A percentile compares a stretch with the other conserved stretches of the same genome.
These are phyloP conservation scores for Druon quercuslanigerum DNA, from an alignment of 1,140 invertebrate genomes.

Conservation along the genomic window DNA sequence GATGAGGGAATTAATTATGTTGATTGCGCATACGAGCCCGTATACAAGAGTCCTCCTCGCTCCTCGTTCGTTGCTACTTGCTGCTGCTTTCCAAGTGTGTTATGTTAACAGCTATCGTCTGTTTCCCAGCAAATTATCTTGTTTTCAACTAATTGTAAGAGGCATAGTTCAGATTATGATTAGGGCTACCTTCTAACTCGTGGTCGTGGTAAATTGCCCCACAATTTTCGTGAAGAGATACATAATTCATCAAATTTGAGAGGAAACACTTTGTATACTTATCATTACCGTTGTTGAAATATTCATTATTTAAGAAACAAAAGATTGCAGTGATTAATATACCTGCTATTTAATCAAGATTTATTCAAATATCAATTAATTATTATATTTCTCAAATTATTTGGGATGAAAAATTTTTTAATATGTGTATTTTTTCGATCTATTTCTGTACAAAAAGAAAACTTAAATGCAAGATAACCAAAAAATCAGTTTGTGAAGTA, in stretches of 20 bases:
- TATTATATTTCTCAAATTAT: too few relatives aligned
- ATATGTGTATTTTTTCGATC: too few relatives aligned
- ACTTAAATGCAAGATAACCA: too few relatives aligned
- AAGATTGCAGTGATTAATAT: not conserved
- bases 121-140: conserved; percentile 66
- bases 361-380: too few relatives aligned
- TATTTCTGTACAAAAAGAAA: too few relatives aligned
- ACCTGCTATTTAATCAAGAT: too few relatives aligned
- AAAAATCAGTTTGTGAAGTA: too few relatives aligned
- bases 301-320: not conserved
- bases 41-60: conserved; percentile 3
- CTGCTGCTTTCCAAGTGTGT: conserved; percentile 40
- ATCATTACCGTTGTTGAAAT: not conserved
- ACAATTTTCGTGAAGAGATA: conserved; percentile 12
- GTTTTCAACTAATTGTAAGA: conserved; percentile 73
- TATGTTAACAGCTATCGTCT: conserved; percentile 47
- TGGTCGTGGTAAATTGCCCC: not conserved
- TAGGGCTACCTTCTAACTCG: conserved; percentile 26
- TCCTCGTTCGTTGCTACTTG: conserved; percentile 41
- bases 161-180: conserved; percentile 64
- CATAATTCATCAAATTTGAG: not conserved
- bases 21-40: conserved; percentile 60
- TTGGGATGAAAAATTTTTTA: too few relatives aligned
- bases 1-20: conserved; percentile 71
- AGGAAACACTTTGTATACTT: not conserved